phyloP scores from a whole-genome alignment of 2,888 invertebrate genomes.

The Sphaeridia pumilis region DNA sequence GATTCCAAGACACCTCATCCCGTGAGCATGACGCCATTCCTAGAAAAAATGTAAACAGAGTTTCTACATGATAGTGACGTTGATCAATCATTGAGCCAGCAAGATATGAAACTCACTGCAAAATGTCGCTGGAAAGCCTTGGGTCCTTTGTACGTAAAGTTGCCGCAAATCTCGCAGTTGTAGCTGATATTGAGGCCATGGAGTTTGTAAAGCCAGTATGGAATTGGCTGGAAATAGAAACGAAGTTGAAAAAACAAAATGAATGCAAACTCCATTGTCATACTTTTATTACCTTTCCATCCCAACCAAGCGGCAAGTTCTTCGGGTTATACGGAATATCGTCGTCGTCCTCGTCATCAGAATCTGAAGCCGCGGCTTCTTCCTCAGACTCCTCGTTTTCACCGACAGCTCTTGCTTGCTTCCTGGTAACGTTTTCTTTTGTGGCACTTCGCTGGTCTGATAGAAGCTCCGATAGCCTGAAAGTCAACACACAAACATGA shows the following conservation, averaged over 20 bases:
- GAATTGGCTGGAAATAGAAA: slow-evolving; percentile 49
- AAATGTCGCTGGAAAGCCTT: slow-evolving; percentile 99
- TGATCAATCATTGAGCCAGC: neutral
- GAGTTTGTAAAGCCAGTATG: slow-evolving; percentile 97
- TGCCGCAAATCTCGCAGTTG: slow-evolving; percentile 98
- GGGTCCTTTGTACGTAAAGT: slow-evolving; percentile 95
- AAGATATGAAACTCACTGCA: neutral
- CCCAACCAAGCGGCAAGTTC: slow-evolving; percentile 97
- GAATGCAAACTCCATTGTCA: neutral
- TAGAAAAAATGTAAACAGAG: slow-evolving; percentile 36
- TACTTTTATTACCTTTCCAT: slow-evolving; percentile 74
- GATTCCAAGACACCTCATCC: slow-evolving; percentile 97
- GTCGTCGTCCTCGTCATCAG: slow-evolving; percentile 70
- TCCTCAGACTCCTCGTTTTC: slow-evolving; percentile 88
- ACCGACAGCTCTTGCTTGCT: slow-evolving; percentile 90
- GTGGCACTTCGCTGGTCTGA: slow-evolving; percentile 78
- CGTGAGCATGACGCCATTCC: slow-evolving; percentile 62
- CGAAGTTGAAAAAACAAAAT: neutral
- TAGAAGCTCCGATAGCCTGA: slow-evolving; percentile 65
- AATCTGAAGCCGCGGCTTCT: slow-evolving; percentile 55
- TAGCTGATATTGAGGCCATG: slow-evolving; percentile 98
- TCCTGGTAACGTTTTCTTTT: slow-evolving; percentile 95
- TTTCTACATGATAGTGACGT: neutral
- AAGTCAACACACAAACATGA: slow-evolving; percentile 12
- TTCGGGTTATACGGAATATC: slow-evolving; percentile 99